These are phyloP conservation scores for Limnephilus rhombicus DNA, from an alignment of 2,888 invertebrate genomes.

Conservation along the genomic window DNA sequence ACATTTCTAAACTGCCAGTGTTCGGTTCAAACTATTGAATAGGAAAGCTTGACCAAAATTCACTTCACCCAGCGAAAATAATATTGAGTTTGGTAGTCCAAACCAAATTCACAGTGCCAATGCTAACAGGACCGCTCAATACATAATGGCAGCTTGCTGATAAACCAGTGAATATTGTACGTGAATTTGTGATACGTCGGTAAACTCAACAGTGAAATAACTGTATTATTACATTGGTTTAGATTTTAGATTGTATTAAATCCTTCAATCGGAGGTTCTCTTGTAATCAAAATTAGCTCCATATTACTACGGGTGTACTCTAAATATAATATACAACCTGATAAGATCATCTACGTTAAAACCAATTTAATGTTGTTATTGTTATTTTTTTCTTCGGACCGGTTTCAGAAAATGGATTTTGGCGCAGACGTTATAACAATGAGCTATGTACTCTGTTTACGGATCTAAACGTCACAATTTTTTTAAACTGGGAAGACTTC, in stretches of 20 bases:
- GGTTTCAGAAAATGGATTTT: too few species aligned
- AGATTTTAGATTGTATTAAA: too few species aligned
- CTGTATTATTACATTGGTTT: not conserved
- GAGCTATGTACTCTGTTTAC: too few species aligned
- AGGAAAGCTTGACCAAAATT: conserved; percentile 55
- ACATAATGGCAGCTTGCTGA: not conserved
- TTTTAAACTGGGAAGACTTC: too few species aligned
- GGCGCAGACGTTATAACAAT: too few species aligned
- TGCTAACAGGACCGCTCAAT: not conserved
- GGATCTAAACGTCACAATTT: too few species aligned
- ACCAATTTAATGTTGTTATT: not conserved
- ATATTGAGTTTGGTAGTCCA: not conserved
- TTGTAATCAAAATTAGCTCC: not conserved
- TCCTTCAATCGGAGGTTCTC: not conserved
- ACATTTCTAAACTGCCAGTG: not conserved
- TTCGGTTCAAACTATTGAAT: conserved; percentile 47
- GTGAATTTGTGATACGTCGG: not conserved
- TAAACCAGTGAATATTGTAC: not conserved
- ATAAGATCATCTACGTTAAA: not conserved
- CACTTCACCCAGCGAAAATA: not conserved
- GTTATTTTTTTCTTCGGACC: too few species aligned
- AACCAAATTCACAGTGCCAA: conserved; percentile 15
- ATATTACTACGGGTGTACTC: not conserved
- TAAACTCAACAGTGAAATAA: not conserved
- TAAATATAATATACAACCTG: not conserved